Conservation (phyloP, 30 jellyfish, hydroid and myxozoan genomes). For the Sanderia malayensis region DNA sequence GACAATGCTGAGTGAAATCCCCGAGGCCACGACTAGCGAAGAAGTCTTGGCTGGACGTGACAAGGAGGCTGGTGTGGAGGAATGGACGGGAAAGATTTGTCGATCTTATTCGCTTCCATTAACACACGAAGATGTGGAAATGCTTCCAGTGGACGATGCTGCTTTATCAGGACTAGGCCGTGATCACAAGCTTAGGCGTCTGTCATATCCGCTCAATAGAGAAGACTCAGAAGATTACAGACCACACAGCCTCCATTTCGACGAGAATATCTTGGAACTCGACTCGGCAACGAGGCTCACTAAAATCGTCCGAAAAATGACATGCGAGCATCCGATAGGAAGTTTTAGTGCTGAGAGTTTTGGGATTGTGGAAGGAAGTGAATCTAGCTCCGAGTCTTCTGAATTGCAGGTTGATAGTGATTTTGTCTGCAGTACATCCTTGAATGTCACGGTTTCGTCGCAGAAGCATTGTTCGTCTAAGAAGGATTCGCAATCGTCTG, state of each 20-base stretch:
- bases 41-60: slow-evolving; percentile 20
- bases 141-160: slow-evolving; percentile 50
- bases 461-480: not conserved
- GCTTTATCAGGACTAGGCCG: slow-evolving; percentile 7
- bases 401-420: not conserved
- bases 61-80: not conserved
- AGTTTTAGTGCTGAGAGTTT: not conserved
- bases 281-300: slow-evolving; percentile 49
- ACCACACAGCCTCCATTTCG: slow-evolving; percentile 10
- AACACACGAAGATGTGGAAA: slow-evolving; percentile 36
- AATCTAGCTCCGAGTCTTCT: not conserved
- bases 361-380: not conserved
- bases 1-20: not conserved
- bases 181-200: slow-evolving; percentile 8
- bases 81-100: slow-evolving; percentile 2
- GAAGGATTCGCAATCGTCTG: not conserved
- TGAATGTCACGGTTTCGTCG: not conserved
- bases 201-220: slow-evolving; percentile 26
- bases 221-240: slow-evolving; percentile 19
- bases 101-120: slow-evolving; percentile 48
- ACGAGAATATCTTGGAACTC: not conserved
- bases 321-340: not conserved
- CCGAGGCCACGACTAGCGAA: not conserved
- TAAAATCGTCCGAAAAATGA: not conserved
- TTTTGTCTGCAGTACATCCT: not conserved